Conservation (phyloP, 2,113 vertebrate species). For the Oreotrochilus melanogaster region DNA sequence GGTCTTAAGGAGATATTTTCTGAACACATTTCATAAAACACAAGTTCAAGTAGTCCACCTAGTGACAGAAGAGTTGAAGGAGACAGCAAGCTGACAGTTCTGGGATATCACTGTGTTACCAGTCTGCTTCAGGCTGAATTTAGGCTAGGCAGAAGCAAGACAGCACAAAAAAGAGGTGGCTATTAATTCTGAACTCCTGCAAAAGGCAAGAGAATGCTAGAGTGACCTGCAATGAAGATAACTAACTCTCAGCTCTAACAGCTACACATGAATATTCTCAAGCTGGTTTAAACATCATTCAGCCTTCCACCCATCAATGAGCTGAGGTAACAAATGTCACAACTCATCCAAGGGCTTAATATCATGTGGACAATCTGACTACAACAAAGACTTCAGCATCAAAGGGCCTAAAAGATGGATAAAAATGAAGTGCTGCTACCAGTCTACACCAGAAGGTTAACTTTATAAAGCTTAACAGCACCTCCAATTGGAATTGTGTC, state of each 20-base stretch:
- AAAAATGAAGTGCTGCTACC: not conserved
- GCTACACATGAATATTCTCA: not conserved
- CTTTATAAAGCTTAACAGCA: constrained; percentile 25
- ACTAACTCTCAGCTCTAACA: not conserved
- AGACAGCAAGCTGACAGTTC: not conserved
- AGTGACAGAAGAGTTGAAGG: not conserved
- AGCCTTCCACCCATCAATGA: not conserved
- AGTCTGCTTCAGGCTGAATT: not conserved
- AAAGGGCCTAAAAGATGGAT: not conserved
- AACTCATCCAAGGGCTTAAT: not conserved
- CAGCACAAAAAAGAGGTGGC: not conserved
- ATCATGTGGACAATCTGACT: not conserved
- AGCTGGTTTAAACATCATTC: not conserved
- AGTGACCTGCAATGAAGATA: not conserved
- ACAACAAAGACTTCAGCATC: not conserved
- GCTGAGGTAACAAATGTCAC: not conserved
- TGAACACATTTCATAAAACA: not conserved
- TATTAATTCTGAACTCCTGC: not conserved
- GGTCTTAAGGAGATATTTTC: not conserved
- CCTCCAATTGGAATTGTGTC: constrained; percentile 14
- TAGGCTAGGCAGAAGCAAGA: not conserved
- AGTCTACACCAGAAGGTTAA: not conserved
- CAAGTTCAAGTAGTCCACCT: not conserved
- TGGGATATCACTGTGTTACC: not conserved
- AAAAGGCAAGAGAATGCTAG: not conserved